phyloP scores from a whole-genome alignment of 37 sponge, comb jelly and placozoan species.

The Hexactinellida sp. region DNA sequence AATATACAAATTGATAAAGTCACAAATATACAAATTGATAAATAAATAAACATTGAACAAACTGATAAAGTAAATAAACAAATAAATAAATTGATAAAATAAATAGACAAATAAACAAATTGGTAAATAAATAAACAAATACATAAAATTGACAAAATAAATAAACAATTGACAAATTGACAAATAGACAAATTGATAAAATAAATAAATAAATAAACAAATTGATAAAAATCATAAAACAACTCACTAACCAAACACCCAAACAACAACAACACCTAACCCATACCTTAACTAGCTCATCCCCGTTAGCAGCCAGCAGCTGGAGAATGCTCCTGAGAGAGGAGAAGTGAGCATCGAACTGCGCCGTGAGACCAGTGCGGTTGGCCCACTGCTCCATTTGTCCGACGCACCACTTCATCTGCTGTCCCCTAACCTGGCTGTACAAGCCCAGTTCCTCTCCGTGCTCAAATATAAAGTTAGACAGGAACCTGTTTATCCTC shows the following conservation, averaged over 20 bases:
- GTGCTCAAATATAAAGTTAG: slow-evolving; percentile 1
- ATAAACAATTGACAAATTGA: no score
- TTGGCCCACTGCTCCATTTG: slow-evolving; percentile 3
- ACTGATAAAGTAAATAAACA: not conserved
- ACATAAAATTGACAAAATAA: no score
- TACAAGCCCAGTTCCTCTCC: not conserved
- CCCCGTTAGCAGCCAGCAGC: not conserved
- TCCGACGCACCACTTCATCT: not conserved
- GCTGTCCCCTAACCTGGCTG: not conserved
- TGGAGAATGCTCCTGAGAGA: not conserved
- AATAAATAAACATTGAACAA: not conserved
- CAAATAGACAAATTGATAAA: no score
- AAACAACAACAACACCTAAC: no score
- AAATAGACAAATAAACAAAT: no score
- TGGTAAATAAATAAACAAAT: no score
- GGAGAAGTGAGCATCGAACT: not conserved
- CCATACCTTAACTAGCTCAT: not conserved
- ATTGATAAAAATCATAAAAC: no score
- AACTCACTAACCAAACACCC: no score
- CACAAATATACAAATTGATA: no score
- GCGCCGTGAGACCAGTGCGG: not conserved
- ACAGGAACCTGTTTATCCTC: not conserved
- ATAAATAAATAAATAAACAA: no score
- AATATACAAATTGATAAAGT: no score
- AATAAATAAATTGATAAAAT: no score